phyloP scores from a whole-genome alignment of 2,797 vertebrate species.

The Phyllotis vaccarum region DNA sequence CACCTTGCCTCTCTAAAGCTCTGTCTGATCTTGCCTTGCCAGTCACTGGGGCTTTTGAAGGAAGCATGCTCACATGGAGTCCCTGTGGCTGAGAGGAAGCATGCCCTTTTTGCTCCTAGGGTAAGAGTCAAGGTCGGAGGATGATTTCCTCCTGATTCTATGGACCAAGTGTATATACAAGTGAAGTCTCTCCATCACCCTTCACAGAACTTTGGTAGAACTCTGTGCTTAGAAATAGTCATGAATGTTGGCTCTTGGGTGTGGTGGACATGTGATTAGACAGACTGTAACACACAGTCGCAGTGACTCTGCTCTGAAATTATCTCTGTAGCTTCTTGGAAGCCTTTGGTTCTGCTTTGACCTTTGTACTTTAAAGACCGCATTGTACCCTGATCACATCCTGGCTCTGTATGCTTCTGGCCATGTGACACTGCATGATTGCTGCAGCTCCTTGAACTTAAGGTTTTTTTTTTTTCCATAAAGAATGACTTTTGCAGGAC shows the following conservation, averaged over 20 bases:
- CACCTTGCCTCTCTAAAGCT: not conserved
- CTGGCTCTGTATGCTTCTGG: not conserved
- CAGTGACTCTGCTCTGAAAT: constrained; percentile 8
- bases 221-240: not conserved
- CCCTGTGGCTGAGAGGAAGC: not conserved
- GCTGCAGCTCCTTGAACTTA: not conserved
- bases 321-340: not conserved
- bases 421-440: not conserved
- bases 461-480: not conserved
- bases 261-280: not conserved
- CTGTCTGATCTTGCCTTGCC: not conserved
- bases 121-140: constrained; percentile 7
- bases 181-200: not conserved
- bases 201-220: not conserved
- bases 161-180: not conserved
- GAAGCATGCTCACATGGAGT: not conserved
- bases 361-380: not conserved
- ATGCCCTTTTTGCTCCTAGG: fast-evolving
- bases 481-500: not conserved
- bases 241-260: not conserved
- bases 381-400: not conserved
- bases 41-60: not conserved
- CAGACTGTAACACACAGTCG: fast-evolving
- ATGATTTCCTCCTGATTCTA: not conserved
- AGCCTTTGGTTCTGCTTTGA: not conserved